Percentiles rank a stretch among this genome's conserved stretches.
Evolutionary conservation across 2,888 invertebrate species (phyloP).

Genomic region (Hybos culiciformis): DNA sequence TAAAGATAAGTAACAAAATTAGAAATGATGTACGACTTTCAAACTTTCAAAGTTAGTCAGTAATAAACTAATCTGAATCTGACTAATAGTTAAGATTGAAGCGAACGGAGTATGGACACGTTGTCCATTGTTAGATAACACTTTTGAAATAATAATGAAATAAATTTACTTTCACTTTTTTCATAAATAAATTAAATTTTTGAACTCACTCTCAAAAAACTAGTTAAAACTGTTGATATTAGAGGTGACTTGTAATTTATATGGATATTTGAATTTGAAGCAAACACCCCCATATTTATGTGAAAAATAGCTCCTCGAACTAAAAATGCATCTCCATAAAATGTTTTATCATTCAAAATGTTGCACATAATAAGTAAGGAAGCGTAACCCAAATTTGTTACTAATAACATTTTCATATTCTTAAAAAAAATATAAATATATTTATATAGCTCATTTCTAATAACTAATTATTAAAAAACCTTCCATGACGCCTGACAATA

Average conservation of each 20-base stretch:
- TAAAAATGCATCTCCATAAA: constrained; percentile 46
- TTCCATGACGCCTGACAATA: constrained; percentile 76
- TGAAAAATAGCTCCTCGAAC: constrained; percentile 80
- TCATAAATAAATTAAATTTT: too few relatives aligned
- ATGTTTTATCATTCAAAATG: constrained; percentile 51
- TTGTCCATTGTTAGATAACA: too few relatives aligned
- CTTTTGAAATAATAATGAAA: too few relatives aligned
- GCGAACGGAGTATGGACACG: too few relatives aligned
- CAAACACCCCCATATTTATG: constrained; percentile 87
- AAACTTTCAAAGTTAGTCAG: too few relatives aligned
- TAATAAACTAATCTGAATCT: too few relatives aligned
- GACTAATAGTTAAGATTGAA: too few relatives aligned
- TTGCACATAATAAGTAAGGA: constrained; percentile 72
- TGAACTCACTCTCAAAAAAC: constrained; percentile 47
- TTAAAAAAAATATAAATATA: constrained; percentile 26
- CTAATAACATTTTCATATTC: constrained; percentile 83
- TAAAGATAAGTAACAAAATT: too few relatives aligned
- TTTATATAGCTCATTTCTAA: too few relatives aligned
- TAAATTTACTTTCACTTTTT: too few relatives aligned
- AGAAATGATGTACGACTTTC: too few relatives aligned
- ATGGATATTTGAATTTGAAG: constrained; percentile 45
- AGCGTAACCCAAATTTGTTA: constrained; percentile 84
- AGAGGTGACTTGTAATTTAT: constrained; percentile 63
- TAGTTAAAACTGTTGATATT: constrained; percentile 65
- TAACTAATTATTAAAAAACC: constrained; percentile 27